Evolutionary conservation across 2,113 vertebrate species (phyloP).

Genomic region (Entomyzon cyanotis): DNA sequence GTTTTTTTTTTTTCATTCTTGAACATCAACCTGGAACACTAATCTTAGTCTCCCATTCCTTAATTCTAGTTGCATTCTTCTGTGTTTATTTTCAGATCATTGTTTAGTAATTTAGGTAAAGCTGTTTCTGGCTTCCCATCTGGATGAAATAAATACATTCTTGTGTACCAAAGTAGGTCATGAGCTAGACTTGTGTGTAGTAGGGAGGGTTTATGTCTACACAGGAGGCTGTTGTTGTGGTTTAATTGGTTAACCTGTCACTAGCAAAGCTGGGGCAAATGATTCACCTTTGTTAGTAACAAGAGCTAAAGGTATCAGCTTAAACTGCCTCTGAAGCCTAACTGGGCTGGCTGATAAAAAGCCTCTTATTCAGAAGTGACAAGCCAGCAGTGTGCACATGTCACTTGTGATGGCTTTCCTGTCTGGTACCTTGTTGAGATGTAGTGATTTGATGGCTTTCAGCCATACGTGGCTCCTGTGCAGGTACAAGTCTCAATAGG

Average conservation of each 20-base stretch:
- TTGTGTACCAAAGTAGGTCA: neutral
- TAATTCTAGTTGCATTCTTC: neutral
- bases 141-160: neutral
- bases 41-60: neutral
- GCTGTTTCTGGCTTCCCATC: neutral
- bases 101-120: neutral
- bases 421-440: neutral
- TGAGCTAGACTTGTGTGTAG: neutral
- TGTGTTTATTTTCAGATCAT: neutral
- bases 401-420: neutral
- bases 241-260: neutral
- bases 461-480: fast-evolving
- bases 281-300: neutral
- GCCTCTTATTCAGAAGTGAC: neutral
- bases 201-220: neutral
- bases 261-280: neutral
- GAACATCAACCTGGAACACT: neutral
- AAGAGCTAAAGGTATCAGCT: neutral
- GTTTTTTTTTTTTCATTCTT: neutral
- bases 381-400: neutral
- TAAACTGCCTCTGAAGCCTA: neutral
- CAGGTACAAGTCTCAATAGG: neutral
- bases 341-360: neutral
- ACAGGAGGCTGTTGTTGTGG: neutral
- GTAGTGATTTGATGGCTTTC: neutral